Conservation (phyloP, 2,797 vertebrate species). For the Siniperca scherzeri region DNA sequence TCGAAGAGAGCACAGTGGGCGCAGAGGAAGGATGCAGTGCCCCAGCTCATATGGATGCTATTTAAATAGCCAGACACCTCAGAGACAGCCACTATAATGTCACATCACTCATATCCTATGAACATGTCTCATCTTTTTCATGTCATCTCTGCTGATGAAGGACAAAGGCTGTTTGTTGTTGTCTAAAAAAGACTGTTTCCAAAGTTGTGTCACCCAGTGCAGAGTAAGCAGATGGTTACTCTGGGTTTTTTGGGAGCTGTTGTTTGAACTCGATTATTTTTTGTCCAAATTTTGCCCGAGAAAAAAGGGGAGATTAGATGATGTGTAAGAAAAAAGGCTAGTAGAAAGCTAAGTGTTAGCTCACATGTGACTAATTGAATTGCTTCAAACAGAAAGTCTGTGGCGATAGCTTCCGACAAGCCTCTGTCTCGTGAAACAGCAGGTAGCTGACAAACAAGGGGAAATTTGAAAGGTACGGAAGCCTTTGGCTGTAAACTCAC, state of each 20-base stretch:
- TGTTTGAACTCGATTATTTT: constrained; percentile 73
- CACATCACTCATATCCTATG: constrained; percentile 73
- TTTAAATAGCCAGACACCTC: constrained; percentile 77
- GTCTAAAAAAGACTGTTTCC: constrained; percentile 69
- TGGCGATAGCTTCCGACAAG: constrained; percentile 84
- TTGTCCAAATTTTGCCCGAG: constrained; percentile 71
- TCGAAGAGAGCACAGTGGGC: constrained; percentile 60
- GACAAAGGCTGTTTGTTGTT: constrained; percentile 82
- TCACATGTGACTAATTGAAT: constrained; percentile 86
- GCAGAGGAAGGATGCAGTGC: constrained; percentile 65
- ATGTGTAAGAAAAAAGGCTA: constrained; percentile 65
- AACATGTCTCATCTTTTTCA: constrained; percentile 74
- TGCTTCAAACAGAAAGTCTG: constrained; percentile 85
- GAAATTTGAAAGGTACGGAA: constrained; percentile 83
- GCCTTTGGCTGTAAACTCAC: constrained; percentile 87
- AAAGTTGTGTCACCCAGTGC: constrained; percentile 77
- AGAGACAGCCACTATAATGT: constrained; percentile 73
- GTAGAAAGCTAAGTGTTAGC: constrained; percentile 80
- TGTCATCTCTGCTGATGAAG: constrained; percentile 79
- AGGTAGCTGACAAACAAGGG: constrained; percentile 89
- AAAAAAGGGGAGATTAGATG: constrained; percentile 72
- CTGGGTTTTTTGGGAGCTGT: constrained; percentile 33
- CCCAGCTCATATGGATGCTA: constrained; percentile 72
- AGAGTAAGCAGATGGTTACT: constrained; percentile 77
- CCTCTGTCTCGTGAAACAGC: constrained; percentile 88